phyloP scores from a whole-genome alignment of 2,888 invertebrate genomes.

The Hyposoter dolosus region DNA sequence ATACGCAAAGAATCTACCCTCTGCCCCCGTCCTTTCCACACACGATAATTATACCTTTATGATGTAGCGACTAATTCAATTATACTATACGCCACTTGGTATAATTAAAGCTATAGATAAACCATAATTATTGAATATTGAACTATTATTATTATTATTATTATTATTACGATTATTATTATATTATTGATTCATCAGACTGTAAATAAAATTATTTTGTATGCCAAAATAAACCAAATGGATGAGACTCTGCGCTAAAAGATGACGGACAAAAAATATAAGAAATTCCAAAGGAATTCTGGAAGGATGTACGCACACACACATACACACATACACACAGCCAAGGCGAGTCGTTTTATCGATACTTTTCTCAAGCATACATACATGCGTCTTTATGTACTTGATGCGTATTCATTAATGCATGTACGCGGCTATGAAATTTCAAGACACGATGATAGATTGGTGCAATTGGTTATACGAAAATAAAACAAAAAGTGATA shows the following conservation, averaged over 20 bases:
- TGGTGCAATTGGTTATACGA: conserved; percentile 65
- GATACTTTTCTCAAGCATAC: conserved; percentile 49
- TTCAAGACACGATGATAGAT: conserved; percentile 43
- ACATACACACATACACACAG: conserved; percentile 41
- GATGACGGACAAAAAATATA: conserved; percentile 31
- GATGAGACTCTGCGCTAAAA: conserved; percentile 70
- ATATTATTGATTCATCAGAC: conserved; percentile 79
- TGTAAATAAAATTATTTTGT: conserved; percentile 84
- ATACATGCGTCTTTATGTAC: conserved; percentile 18
- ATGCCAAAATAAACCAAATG: conserved; percentile 84
- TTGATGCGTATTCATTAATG: conserved; percentile 22
- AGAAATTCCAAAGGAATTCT: conserved; percentile 25
- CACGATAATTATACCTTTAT: conserved; percentile 56
- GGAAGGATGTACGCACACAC: conserved; percentile 25
- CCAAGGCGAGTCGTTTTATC: conserved; percentile 44
- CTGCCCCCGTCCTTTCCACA: conserved; percentile 42
- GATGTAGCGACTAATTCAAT: conserved; percentile 64
- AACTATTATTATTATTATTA: conserved; percentile 74
- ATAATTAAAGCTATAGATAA: conserved; percentile 63
- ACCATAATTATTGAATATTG: conserved; percentile 64
- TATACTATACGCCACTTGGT: conserved; percentile 70
- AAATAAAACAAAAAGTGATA: conserved; percentile 27
- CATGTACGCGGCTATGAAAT: conserved; percentile 14
- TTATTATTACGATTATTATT: conserved; percentile 72
- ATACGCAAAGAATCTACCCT: conserved; percentile 52